Percentiles rank a stretch among this genome's conserved stretches.
Conservation (phyloP, 2,797 vertebrate species). For the Ctenosaura bakeri region DNA sequence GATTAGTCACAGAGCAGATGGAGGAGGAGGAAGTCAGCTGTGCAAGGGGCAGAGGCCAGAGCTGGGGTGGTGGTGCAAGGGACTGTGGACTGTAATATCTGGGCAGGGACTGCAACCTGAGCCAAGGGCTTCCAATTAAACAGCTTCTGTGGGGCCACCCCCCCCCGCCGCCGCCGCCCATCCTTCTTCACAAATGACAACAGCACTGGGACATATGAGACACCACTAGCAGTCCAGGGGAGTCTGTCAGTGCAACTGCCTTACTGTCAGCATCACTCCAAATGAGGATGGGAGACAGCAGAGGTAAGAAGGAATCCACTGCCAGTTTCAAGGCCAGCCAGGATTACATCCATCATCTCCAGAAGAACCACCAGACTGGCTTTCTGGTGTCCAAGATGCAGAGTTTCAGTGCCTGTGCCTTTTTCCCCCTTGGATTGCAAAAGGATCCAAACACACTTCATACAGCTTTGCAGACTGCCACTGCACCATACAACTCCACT, state of each 20-base stretch:
- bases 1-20: slow-evolving; percentile 39
- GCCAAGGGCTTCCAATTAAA: not conserved
- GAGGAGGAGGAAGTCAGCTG: slow-evolving; percentile 1
- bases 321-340: not conserved
- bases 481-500: not conserved
- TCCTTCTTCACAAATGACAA: not conserved
- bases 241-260: not conserved
- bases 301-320: not conserved
- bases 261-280: not conserved
- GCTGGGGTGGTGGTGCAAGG: not conserved
- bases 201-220: not conserved
- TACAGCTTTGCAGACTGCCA: not conserved
- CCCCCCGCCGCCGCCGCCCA: no score
- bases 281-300: not conserved
- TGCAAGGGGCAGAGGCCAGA: slow-evolving; percentile 32
- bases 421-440: not conserved
- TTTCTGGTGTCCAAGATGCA: not conserved
- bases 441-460: not conserved
- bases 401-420: not conserved
- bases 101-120: not conserved
- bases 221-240: not conserved
- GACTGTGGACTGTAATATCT: not conserved
- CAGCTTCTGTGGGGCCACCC: not conserved
- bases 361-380: not conserved
- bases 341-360: no score